These are phyloP conservation scores for Artibeus lituratus DNA, from an alignment of 2,797 vertebrate species.

Conservation along the genomic window DNA sequence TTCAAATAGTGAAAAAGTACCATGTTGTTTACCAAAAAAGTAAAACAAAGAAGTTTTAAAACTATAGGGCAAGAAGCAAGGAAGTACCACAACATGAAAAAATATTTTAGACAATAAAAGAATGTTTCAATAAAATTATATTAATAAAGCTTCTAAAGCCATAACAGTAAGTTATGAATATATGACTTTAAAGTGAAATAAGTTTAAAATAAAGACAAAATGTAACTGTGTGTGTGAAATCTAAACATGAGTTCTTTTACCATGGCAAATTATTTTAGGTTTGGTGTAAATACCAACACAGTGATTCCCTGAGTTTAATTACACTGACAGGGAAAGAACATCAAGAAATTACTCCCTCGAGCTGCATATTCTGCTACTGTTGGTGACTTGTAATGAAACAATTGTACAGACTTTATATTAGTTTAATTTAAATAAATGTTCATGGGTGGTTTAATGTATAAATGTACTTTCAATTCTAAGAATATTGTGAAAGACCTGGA, in stretches of 20 bases:
- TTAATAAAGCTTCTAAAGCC: not conserved
- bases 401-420: constrained; percentile 4
- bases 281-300: not conserved
- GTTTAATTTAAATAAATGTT: constrained; percentile 15
- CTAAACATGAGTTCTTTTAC: constrained; percentile 9
- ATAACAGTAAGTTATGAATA: not conserved
- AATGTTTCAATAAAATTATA: not conserved
- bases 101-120: constrained; percentile 16
- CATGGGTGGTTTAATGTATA: constrained; percentile 62
- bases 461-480: constrained; percentile 57
- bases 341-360: not conserved
- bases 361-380: not conserved
- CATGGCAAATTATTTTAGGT: not conserved
- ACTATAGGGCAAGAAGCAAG: not conserved
- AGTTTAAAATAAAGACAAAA: constrained; percentile 42
- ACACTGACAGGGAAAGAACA: not conserved
- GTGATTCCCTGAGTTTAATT: not conserved
- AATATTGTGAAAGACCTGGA: constrained; percentile 74
- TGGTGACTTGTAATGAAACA: constrained; percentile 23
- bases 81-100: not conserved
- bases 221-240: not conserved
- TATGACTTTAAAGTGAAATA: constrained; percentile 23
- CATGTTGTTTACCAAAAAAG: not conserved
- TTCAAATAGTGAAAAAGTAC: not conserved
- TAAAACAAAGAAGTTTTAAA: not conserved